A percentile compares a stretch with the other conserved stretches of the same genome.
These are phyloP conservation scores for Ethmia dodecea DNA, from an alignment of 2,888 invertebrate genomes.

Conservation along the genomic window DNA sequence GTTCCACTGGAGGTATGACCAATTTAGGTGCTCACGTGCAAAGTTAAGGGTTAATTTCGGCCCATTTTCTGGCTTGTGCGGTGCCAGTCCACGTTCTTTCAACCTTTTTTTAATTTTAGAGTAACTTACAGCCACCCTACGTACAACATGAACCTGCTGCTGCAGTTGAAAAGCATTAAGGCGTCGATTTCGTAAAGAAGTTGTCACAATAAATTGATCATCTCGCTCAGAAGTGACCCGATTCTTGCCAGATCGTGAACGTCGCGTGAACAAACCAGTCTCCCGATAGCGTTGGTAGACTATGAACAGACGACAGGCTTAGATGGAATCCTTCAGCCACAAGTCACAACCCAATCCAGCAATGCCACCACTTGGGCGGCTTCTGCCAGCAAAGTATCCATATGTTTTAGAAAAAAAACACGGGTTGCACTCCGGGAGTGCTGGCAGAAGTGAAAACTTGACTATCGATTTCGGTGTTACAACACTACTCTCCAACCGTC, in stretches of 20 bases:
- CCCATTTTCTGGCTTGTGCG: no score
- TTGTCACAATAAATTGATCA: not conserved
- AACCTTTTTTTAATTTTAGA: no score
- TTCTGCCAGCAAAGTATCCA: no score
- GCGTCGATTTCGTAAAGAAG: not conserved
- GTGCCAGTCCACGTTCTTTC: no score
- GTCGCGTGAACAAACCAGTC: not conserved
- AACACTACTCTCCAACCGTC: no score
- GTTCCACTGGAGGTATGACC: conserved; percentile 1
- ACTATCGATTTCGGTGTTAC: no score
- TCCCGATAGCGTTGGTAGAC: not conserved
- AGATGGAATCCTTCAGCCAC: conserved; percentile 1
- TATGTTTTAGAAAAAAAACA: not conserved
- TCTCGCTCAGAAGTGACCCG: not conserved
- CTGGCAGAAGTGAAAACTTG: no score
- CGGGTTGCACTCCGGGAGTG: no score
- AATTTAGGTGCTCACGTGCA: not conserved
- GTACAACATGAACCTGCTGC: no score
- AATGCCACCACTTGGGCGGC: conserved; percentile 1
- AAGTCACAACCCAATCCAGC: conserved; percentile 1
- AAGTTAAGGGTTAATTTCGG: not conserved
- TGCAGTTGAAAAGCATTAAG: not conserved
- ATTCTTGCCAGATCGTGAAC: not conserved
- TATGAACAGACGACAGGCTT: conserved; percentile 1
- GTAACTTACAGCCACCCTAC: no score